Evolutionary conservation across 2,888 invertebrate genomes (phyloP), one percentile per base, ranked within the genome.

Genomic region (Mystacides longicornis): DNA sequence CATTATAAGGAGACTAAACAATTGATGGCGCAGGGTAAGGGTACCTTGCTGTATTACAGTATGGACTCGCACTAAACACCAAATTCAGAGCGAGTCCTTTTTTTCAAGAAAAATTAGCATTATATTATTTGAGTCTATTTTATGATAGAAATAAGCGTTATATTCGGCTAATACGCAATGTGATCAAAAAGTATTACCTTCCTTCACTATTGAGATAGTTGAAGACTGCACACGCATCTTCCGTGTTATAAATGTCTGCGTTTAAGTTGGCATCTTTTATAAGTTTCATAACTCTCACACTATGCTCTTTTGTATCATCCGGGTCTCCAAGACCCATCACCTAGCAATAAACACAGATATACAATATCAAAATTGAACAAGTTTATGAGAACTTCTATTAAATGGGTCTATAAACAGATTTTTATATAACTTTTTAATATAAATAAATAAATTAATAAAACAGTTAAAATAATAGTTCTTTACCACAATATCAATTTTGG

Each of bases 151-250:
- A n/a, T n/a, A n/a, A n/a, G n/a, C n/a, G n/a, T n/a, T n/a, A n/a
- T n/a, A n/a, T n/a, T n/a, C n/a, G n/a, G n/a, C n/a, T n/a, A n/a
- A n/a, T n/a, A n/a, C n/a, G n/a, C n/a, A n/a, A n/a, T n/a, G n/a
- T n/a, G n/a, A n/a, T n/a, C n/a, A n/a, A n/a, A n/a, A n/a, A n/a
- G n/a, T n/a, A n/a, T 62, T 20, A 85, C 84, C 82, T 70, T 49
- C 83, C 82, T 70, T 98, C 97, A 0, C 86, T 81, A 68, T 86
- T 89, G 42, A 96, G 75, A 68, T 93, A 97, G 75, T 97, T 98
- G 71, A 91, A 98, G 0, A 91, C 91, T 1, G 92, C 75, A 64
- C 90, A 87, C 0, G 97, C 97, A 66, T 87, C 84, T 62, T 90
- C 86, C 0, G 92, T 89, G 0, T 87, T 79, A 48, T 93, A 71